Conservation (phyloP, 2,113 vertebrate species). For the Climacteris rufus region DNA sequence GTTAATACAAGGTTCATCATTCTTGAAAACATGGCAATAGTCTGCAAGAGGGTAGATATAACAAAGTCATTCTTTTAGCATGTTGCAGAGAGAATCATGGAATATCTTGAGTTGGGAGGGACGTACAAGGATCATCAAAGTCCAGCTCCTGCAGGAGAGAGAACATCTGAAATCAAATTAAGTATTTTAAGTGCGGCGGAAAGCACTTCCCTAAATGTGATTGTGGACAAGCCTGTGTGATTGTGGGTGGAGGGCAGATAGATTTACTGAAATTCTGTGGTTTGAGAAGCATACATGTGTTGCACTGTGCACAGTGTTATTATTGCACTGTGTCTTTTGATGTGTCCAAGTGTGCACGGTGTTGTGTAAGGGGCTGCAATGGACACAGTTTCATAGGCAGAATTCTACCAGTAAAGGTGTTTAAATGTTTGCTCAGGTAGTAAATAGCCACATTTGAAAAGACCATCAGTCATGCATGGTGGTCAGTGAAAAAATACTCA, state of each 20-base stretch:
- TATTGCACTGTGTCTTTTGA: background rate
- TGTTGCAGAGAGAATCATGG: background rate
- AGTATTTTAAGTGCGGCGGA: background rate
- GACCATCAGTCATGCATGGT: background rate
- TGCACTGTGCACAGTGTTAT: accelerated
- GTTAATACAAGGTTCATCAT: background rate
- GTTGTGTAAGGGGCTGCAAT: background rate
- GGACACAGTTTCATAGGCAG: background rate
- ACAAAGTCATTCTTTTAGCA: background rate
- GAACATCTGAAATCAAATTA: background rate
- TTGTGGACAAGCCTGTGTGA: background rate
- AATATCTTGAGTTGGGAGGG: background rate
- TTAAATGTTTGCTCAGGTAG: background rate
- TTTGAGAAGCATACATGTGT: background rate
- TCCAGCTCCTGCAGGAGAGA: background rate
- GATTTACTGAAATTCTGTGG: background rate
- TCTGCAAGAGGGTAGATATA: background rate
- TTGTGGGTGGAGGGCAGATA: background rate
- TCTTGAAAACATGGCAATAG: background rate
- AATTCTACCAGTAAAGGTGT: background rate
- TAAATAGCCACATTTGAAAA: background rate
- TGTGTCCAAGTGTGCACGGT: background rate
- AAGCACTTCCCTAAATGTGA: background rate
- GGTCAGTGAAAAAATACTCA: background rate
- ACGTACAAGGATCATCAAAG: background rate